Base-by-base conservation (phyloP, 2,113 vertebrate genomes). In the Nyctibius bracteatus region DNA sequence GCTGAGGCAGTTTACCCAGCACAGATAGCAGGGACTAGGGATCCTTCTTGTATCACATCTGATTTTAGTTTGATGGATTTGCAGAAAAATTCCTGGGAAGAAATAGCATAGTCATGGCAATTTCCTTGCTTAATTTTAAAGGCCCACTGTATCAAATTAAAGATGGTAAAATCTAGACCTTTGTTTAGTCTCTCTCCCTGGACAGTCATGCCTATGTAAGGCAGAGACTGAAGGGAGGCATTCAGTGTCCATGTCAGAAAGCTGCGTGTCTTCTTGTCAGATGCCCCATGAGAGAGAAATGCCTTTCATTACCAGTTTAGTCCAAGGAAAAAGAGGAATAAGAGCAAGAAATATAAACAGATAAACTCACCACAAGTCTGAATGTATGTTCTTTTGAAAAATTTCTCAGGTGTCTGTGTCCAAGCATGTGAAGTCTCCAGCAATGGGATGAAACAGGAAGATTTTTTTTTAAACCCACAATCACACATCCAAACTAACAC, bases 121-220 rank as follows among this genome's bases (percentile, higher is more conserved):
- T 85, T 86, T 90, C 43, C 54, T 78, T 85, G 44, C 63, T 67
- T 62, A 74, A 78, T 78, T 92, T 88, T 83, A 86, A 93, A 90
- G 51, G 15, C 10, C 4, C 13, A 25, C 46, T 92, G 18, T 39
- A 55, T 58, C 12, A 86, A 85, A 81, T 62, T 67, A 80, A 86
- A 77, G 47, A 66, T 49, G 55, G 63, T 43, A 66, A 77, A 87
- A 94, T 57, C 55, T 44, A 94, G 73, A 54, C 67, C 39, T 97
- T 86, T 90, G 92, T 95, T 96, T 95, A 95, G 82, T 96, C 79
- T 94, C 37, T 77, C 25, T 84, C 55, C 84, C 68, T 79, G 80
- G 65, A 57, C 55, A 71, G 59, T 83, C 39, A 46, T 71, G 89
- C 74, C 67, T 90, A 9, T 86, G 82, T 71, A 83, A 93, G 63